phyloP scores from a whole-genome alignment of 1,140 invertebrate species.

The Drosophila ananassae region DNA sequence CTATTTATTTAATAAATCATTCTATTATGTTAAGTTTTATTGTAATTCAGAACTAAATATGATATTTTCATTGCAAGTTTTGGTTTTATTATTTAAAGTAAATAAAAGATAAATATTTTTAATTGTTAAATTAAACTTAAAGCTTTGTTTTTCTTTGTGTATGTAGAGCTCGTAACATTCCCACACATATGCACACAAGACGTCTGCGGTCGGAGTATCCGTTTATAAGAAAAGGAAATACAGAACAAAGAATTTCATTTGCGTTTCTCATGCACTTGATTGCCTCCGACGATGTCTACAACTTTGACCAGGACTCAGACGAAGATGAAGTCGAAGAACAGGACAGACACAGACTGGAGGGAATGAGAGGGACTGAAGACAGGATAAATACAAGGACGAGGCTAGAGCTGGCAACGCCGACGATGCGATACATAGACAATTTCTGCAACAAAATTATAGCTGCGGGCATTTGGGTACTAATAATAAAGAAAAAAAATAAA shows the following conservation, averaged over 20 bases:
- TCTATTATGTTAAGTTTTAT: too few species aligned
- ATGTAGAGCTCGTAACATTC: too few species aligned
- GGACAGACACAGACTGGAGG: not conserved
- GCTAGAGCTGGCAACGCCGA: slow-evolving; percentile 18
- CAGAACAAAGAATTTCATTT: slow-evolving; percentile 75
- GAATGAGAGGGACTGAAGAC: not conserved
- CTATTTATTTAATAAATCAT: too few species aligned
- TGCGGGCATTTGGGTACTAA: slow-evolving; percentile 74
- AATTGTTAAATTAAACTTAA: too few species aligned
- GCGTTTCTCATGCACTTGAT: slow-evolving; percentile 79
- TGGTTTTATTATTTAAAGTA: too few species aligned
- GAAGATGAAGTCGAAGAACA: slow-evolving; percentile 6
- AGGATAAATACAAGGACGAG: not conserved
- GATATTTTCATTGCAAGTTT: too few species aligned
- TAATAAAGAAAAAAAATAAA: slow-evolving; percentile 41
- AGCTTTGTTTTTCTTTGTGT: not conserved
- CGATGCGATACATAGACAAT: slow-evolving; percentile 72
- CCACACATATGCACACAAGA: slow-evolving; percentile 14
- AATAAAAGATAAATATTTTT: too few species aligned
- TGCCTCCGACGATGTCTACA: slow-evolving; percentile 52
- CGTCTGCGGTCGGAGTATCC: slow-evolving; percentile 60
- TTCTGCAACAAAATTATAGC: slow-evolving; percentile 75
- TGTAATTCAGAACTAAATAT: too few species aligned
- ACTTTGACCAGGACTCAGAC: slow-evolving; percentile 30
- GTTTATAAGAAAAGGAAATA: slow-evolving; percentile 63